These are phyloP conservation scores for Crocidura indochinensis DNA, from an alignment of 2,797 vertebrate genomes.

Conservation along the genomic window DNA sequence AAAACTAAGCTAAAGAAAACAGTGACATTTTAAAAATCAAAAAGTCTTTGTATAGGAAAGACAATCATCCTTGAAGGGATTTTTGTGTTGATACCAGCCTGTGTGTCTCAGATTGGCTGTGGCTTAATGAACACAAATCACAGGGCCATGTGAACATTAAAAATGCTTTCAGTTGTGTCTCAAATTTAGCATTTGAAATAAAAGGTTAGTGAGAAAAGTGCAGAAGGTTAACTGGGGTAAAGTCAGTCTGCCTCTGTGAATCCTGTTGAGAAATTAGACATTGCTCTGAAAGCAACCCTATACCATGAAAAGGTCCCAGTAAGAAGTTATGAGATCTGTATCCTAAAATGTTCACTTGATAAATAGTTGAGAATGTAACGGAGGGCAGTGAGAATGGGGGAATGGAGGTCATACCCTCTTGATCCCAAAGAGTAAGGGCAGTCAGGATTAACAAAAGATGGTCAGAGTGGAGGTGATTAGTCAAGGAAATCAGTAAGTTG, in stretches of 20 bases:
- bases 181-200: conserved; percentile 1
- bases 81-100: too few relatives aligned
- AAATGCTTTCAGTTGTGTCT: conserved; percentile 51
- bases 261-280: not conserved
- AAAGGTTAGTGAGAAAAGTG: not conserved
- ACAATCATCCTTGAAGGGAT: too few relatives aligned
- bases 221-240: conserved; percentile 33
- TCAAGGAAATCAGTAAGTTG: not conserved
- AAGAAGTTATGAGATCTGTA: conserved; percentile 21
- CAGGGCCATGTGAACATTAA: conserved; percentile 32
- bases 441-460: not conserved
- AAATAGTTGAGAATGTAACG: conserved; percentile 22
- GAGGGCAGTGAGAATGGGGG: conserved; percentile 13
- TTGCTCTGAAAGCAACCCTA: not conserved
- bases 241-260: not conserved
- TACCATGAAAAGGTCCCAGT: conserved; percentile 3
- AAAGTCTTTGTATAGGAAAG: too few relatives aligned
- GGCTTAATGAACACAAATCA: too few relatives aligned
- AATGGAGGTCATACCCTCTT: not conserved
- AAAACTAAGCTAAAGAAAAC: conserved; percentile 23
- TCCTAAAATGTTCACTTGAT: conserved; percentile 27
- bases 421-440: not conserved
- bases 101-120: too few relatives aligned
- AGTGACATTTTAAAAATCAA: not conserved
- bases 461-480: not conserved